phyloP scores from a whole-genome alignment of 2,113 vertebrate genomes.

The Channa maculata region DNA sequence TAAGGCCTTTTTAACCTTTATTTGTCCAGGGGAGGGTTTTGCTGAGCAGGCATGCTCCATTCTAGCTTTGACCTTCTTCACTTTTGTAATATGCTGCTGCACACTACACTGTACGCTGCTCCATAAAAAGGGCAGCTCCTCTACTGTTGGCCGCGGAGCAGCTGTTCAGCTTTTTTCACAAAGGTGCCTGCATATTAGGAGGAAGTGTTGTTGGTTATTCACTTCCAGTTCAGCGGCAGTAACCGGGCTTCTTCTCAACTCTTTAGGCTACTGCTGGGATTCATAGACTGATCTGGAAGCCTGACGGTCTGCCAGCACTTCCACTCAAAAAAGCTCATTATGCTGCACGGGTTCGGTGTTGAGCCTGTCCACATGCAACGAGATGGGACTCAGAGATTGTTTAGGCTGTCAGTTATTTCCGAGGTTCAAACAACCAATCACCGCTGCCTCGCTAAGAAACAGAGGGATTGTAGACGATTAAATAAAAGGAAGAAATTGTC shows the following conservation, averaged over 20 bases:
- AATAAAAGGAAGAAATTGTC: too few relatives aligned
- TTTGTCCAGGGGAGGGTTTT: slow-evolving; percentile 52
- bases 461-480: too few relatives aligned
- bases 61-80: slow-evolving; percentile 50
- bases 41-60: slow-evolving; percentile 57
- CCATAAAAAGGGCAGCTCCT: slow-evolving; percentile 41
- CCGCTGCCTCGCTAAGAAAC: too few relatives aligned
- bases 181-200: slow-evolving; percentile 24
- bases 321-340: not conserved
- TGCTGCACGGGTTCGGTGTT: not conserved
- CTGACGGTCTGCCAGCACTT: not conserved
- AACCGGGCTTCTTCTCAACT: slow-evolving; percentile 11
- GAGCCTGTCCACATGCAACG: too few relatives aligned
- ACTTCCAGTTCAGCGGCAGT: slow-evolving; percentile 6
- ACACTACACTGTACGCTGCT: slow-evolving; percentile 6
- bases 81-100: slow-evolving; percentile 18
- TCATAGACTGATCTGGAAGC: not conserved
- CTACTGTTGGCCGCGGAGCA: slow-evolving; percentile 31
- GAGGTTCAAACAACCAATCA: too few relatives aligned
- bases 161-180: slow-evolving; percentile 44
- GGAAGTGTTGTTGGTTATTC: slow-evolving; percentile 28
- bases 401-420: too few relatives aligned
- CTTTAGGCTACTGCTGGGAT: slow-evolving; percentile 13
- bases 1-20: slow-evolving; percentile 54
- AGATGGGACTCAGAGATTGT: too few relatives aligned